Base-by-base conservation (phyloP, 2,113 vertebrate genomes). In the Pteronura brasiliensis region DNA sequence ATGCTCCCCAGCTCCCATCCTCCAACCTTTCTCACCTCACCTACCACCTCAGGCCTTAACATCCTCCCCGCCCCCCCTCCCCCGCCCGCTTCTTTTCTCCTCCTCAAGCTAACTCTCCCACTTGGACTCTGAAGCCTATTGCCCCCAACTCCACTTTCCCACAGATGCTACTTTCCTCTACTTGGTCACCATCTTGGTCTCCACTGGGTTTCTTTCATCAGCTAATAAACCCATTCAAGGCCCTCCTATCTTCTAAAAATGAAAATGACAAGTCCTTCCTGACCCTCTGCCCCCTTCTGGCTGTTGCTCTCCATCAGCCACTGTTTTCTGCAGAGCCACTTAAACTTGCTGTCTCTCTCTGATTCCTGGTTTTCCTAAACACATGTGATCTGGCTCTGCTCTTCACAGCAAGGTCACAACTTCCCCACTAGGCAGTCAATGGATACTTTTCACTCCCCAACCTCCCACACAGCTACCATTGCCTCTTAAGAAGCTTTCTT, bases 391-490 rank as follows among this genome's bases (percentile, higher is more conserved):
- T 52, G 27, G 47, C 25, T 67, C 49, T 74, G 18, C 79, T 77
- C 12, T 57, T 67, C 23, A 14, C 13, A 47, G 27, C 44, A 67
- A 85, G 31, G 31, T 42, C 59, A n/a, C 69, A 13, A 13, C 39
- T 55, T 85, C 47, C 20, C 10, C 25, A 12, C 1, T 0, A 47
- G 47, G 11, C 7, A 27, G n/a, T 27, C 55, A 4, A 9, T 1
- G 27, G 61, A 79, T 8, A 13, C 6, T 17, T 6, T 27, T 47
- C 29, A 31, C 42, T 42, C 36, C 17, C 39, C 27, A 69, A 13
- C 27, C 34, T 29, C 34, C n/a, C 3, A 2, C 67, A 34, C 0
- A 0, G 55, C 39, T 69, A 25, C 9, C 55, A 52, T 0, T 27
- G 21, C 31, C 21, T 31, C 71, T 34, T 17, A 6, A 39, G 10